Conservation (phyloP, 2,888 invertebrate genomes). For the Phorcus lineatus region DNA sequence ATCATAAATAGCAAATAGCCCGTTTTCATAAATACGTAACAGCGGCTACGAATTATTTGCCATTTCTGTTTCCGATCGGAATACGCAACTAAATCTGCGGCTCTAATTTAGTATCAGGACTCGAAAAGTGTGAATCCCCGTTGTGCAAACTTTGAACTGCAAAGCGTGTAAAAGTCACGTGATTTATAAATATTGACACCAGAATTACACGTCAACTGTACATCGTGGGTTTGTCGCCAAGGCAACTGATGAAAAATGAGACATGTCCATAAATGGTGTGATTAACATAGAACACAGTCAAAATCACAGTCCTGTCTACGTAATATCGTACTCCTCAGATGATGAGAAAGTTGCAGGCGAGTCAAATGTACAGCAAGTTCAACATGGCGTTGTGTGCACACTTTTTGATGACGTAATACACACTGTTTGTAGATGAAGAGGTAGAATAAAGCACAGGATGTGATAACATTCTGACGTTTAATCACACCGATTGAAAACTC, state of each 20-base stretch:
- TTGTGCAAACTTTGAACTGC: conserved; percentile 22
- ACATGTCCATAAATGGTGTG: neutral
- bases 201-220: conserved; percentile 23
- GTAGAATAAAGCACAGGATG: conserved; percentile 22
- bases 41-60: neutral
- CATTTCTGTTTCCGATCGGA: neutral
- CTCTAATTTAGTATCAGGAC: conserved; percentile 15
- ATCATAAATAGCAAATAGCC: neutral
- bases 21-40: conserved; percentile 18
- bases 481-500: conserved; percentile 12
- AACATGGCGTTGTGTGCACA: conserved; percentile 15
- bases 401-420: conserved; percentile 20
- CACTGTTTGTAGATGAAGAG: conserved; percentile 19
- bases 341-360: conserved; percentile 2
- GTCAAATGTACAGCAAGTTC: conserved; percentile 15
- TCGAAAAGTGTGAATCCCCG: conserved; percentile 22
- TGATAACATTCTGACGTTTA: neutral
- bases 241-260: conserved; percentile 3
- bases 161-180: conserved; percentile 20
- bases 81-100: conserved; percentile 2
- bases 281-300: conserved; percentile 11
- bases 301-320: neutral
- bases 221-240: conserved; percentile 11
- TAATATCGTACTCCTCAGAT: neutral
- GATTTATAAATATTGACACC: conserved; percentile 19